Conservation (phyloP, 2,113 vertebrate genomes). For the Tyto alba region DNA sequence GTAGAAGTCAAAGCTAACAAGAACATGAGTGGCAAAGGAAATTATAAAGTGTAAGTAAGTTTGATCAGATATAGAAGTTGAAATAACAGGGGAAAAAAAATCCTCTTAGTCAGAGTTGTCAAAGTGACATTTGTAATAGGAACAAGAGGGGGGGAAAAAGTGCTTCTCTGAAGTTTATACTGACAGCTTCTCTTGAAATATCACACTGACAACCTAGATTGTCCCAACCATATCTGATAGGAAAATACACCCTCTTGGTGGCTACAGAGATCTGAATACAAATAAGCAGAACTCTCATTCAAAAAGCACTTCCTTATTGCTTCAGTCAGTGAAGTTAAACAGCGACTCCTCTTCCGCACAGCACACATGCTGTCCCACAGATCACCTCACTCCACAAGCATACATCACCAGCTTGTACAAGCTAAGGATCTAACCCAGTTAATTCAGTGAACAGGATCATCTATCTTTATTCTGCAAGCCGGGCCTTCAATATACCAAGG, state of each 20-base stretch:
- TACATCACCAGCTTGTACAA: not conserved
- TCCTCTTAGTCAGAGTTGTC: not conserved
- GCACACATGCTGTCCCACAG: not conserved
- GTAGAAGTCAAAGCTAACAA: not conserved
- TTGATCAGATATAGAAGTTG: not conserved
- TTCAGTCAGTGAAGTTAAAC: not conserved
- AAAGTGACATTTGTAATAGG: not conserved
- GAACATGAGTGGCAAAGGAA: not conserved
- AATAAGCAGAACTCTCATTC: not conserved
- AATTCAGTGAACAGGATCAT: not conserved
- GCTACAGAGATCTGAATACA: not conserved
- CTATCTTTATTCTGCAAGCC: not conserved
- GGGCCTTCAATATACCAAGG: not conserved
- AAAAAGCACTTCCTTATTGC: not conserved
- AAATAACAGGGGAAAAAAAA: not conserved
- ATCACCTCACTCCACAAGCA: not conserved
- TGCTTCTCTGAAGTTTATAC: not conserved
- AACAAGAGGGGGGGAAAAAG: not conserved
- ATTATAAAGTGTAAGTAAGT: not conserved
- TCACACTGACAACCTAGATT: not conserved
- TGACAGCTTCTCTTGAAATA: not conserved
- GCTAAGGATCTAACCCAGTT: not conserved
- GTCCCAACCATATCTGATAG: not conserved
- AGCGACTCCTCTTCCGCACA: fast-evolving
- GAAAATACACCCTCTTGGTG: not conserved